Percentiles rank a stretch among this genome's conserved stretches.
Conservation (phyloP, 2,113 vertebrate genomes). For the Hucho hucho region DNA sequence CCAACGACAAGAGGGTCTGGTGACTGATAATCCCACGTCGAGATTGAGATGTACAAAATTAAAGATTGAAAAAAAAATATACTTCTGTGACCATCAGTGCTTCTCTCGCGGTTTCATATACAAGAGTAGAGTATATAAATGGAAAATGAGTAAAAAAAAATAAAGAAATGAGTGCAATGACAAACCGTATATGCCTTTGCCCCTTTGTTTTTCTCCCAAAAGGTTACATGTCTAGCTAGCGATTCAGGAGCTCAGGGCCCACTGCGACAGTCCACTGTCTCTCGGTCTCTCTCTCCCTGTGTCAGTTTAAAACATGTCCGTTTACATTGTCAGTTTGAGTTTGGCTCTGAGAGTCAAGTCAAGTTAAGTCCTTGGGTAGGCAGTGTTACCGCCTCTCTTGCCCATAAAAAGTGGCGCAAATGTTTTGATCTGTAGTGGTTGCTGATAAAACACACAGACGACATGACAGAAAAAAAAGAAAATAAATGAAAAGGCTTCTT, state of each 20-base stretch:
- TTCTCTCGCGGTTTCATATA: constrained; percentile 56
- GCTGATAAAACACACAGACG: constrained; percentile 56
- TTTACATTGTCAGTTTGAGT: constrained; percentile 21
- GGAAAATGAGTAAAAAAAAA: constrained; percentile 33
- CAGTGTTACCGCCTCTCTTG: constrained; percentile 22
- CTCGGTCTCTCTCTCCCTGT: not conserved
- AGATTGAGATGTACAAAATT: constrained; percentile 53
- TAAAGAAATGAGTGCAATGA: constrained; percentile 11
- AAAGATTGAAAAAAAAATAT: constrained; percentile 71
- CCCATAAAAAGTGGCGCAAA: constrained; percentile 54
- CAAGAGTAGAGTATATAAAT: constrained; percentile 59
- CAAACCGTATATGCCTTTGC: constrained; percentile 7
- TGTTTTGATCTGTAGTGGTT: constrained; percentile 78
- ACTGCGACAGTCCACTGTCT: constrained; percentile 18
- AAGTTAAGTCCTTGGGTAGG: constrained; percentile 31
- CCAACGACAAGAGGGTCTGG: constrained; percentile 37
- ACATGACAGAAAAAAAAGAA: constrained; percentile 26
- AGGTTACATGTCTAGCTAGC: constrained; percentile 3
- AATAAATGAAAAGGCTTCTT: constrained; percentile 40
- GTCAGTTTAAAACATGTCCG: not conserved
- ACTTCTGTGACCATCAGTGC: constrained; percentile 73
- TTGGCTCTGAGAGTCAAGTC: not conserved
- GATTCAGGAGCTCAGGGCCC: constrained; percentile 18
- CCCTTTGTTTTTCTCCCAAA: constrained; percentile 8
- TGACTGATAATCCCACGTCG: constrained; percentile 32